Evolutionary conservation across 2,113 vertebrate genomes (phyloP).

Genomic region (Thunnus thynnus): DNA sequence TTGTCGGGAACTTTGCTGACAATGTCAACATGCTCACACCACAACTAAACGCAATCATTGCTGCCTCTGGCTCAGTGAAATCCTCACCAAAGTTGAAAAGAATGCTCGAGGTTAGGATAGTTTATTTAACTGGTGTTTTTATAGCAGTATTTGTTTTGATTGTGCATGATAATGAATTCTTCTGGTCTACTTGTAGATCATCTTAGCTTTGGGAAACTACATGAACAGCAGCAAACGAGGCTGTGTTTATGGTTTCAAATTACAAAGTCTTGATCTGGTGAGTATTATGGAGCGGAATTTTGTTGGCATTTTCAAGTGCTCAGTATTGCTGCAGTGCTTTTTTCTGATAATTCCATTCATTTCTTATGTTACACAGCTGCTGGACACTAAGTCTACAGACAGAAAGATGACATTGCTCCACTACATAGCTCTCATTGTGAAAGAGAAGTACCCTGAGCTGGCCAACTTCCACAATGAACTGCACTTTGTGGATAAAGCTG

Average conservation of each 20-base stretch:
- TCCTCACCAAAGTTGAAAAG: constrained; percentile 94
- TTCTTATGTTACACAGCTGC: constrained; percentile 83
- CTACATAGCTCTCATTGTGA: constrained; percentile 94
- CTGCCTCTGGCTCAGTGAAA: constrained; percentile 94
- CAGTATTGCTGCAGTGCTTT: constrained; percentile 7
- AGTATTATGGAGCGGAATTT: constrained; percentile 38
- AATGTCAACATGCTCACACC: constrained; percentile 93
- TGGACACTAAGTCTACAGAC: constrained; percentile 99
- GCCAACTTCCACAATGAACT: constrained; percentile 94
- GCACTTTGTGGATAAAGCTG: constrained; percentile 97
- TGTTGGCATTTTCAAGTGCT: background rate
- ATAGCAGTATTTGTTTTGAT: background rate
- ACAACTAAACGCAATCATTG: constrained; percentile 96
- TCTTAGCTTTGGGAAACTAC: constrained; percentile 96
- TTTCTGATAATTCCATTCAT: constrained; percentile 1
- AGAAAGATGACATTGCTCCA: constrained; percentile 96
- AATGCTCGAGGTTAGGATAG: constrained; percentile 90
- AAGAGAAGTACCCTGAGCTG: constrained; percentile 95
- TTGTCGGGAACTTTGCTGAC: constrained; percentile 94
- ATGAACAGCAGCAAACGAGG: constrained; percentile 99
- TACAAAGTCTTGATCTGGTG: constrained; percentile 92
- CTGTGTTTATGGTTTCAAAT: constrained; percentile 95
- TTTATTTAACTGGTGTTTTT: background rate
- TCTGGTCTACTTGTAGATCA: constrained; percentile 86
- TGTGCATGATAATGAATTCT: background rate